Evolutionary conservation across 2,888 invertebrate species (phyloP), one percentile per base, ranked within the genome.

Genomic region (Boloria euphrosyne): DNA sequence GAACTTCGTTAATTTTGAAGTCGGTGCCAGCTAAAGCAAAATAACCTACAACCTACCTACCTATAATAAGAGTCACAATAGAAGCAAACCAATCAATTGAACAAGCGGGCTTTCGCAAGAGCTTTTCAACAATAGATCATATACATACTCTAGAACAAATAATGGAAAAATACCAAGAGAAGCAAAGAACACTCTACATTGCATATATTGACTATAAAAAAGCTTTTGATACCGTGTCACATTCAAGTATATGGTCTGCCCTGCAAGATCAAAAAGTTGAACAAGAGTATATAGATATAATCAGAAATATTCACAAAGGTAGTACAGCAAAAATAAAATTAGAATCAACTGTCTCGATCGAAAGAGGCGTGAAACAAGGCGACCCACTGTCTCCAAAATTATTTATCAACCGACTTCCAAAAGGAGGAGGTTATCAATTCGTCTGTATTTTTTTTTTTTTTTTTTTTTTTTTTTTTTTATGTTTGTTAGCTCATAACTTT

Each of bases 331-430:
- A n/a, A 66, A 51, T 71, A 31, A 67, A 65, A 57, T 60, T 69
- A 51, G 71, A 68, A 60, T 44, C 14, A 13, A 44, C 27, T 46
- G 70, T 72, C 46, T 17, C 61, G 14, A 68, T 72, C 44, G 31
- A 27, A 61, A 66, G 58, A 67, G 71, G 70, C 0, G 72, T 73
- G 5, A 74, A 59, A 62, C 70, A 70, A 38, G 66, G 66, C 0
- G 67, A 66, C 61, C 70, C 64, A 4, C 13, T 64, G 13, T 71
- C 66, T 27, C 71, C 66, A 47, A 67, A 61, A 66, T 17, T 68
- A 51, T 72, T 69, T 46, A 71, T n/a, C n/a, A n/a, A n/a, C n/a
- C n/a, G n/a, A n/a, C n/a, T n/a, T n/a, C n/a, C n/a, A n/a, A n/a
- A n/a, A n/a, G n/a, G n/a, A n/a, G n/a, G n/a, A n/a, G n/a, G n/a